Conservation (phyloP, 2,888 invertebrate genomes). For the Cloeon dipterum region DNA sequence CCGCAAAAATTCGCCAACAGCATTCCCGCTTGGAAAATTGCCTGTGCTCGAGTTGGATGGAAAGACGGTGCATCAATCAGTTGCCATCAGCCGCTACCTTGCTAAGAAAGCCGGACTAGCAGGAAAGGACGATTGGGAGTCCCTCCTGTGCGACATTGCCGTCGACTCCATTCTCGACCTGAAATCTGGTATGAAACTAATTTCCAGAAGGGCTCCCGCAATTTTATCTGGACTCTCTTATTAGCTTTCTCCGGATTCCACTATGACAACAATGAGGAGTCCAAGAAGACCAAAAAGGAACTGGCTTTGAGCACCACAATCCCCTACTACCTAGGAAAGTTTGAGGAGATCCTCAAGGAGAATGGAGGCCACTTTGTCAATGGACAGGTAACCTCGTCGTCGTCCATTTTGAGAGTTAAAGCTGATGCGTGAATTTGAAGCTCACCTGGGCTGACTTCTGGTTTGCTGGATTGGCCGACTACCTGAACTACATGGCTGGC, state of each 20-base stretch:
- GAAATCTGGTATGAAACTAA: slow-evolving; percentile 7
- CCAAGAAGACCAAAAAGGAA: background rate
- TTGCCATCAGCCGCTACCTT: slow-evolving; percentile 12
- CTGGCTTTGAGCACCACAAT: background rate
- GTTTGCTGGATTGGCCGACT: background rate
- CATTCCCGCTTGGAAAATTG: slow-evolving; percentile 6
- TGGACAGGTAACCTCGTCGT: too few relatives aligned
- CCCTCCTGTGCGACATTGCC: slow-evolving; percentile 12
- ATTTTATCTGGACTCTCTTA: background rate
- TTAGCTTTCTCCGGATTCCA: background rate
- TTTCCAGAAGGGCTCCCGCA: too few relatives aligned
- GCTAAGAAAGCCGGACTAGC: slow-evolving; percentile 11
- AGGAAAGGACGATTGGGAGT: slow-evolving; percentile 10
- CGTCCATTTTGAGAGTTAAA: too few relatives aligned
- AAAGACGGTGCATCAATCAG: slow-evolving; percentile 10
- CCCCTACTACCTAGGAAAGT: background rate
- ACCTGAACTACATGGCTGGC: background rate
- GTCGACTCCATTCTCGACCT: slow-evolving; percentile 10
- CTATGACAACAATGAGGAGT: slow-evolving; percentile 1
- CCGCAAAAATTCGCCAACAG: background rate
- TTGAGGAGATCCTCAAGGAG: background rate
- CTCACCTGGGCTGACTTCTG: slow-evolving; percentile 1
- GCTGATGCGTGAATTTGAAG: background rate
- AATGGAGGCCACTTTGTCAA: background rate
- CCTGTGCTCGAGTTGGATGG: slow-evolving; percentile 14